These are phyloP conservation scores for Arrhopalites spinosus DNA, from an alignment of 2,888 invertebrate genomes.

Conservation along the genomic window DNA sequence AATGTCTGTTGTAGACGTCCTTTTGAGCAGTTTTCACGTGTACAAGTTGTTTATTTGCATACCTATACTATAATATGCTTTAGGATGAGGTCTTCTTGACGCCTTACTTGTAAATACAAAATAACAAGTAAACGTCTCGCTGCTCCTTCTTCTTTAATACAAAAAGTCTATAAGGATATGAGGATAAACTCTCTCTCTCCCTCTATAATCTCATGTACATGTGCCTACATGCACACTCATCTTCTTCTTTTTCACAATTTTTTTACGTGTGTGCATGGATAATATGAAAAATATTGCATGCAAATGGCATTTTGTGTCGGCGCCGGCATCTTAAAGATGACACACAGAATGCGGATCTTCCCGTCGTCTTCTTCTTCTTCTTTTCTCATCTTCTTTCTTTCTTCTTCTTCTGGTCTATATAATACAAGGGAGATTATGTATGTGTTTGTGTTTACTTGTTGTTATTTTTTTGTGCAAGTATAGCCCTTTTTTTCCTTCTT, in stretches of 20 bases:
- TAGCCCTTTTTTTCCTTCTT: background rate
- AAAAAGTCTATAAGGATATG: background rate
- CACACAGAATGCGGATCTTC: conserved; percentile 48
- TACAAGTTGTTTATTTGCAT: conserved; percentile 39
- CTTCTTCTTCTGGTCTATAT: conserved; percentile 8
- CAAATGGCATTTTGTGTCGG: conserved; percentile 42
- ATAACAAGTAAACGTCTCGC: background rate
- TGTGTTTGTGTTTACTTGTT: background rate
- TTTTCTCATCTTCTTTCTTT: conserved; percentile 6
- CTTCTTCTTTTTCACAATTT: background rate
- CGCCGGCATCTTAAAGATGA: conserved; percentile 42
- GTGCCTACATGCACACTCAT: background rate
- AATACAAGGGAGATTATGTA: background rate
- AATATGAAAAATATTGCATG: conserved; percentile 37
- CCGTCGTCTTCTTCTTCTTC: background rate
- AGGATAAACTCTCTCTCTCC: conserved; percentile 20
- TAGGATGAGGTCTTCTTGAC: conserved; percentile 29
- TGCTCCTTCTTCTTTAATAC: background rate
- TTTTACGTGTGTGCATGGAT: conserved; percentile 8
- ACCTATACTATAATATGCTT: background rate
- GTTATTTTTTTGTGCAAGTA: background rate
- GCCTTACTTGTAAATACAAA: conserved; percentile 23
- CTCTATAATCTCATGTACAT: background rate
- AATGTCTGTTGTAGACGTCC: background rate
- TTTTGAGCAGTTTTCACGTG: conserved; percentile 24